These are phyloP conservation scores for Callinectes sapidus DNA, from an alignment of 2,888 invertebrate species.

Conservation along the genomic window DNA sequence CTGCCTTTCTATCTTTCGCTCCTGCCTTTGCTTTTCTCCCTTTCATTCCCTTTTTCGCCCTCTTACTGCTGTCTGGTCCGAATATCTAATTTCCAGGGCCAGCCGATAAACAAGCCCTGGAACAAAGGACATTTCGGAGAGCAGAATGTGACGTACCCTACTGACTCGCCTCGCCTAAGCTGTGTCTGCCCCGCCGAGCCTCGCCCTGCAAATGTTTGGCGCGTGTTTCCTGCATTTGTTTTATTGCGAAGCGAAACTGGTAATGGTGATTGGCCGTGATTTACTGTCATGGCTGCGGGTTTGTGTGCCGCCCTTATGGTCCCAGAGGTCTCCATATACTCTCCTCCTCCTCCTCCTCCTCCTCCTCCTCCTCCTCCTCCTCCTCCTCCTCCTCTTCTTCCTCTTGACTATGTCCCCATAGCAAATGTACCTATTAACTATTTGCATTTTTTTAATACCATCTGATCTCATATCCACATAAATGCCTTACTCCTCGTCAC, in stretches of 20 bases:
- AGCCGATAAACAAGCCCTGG: neutral
- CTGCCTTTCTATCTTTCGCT: slow-evolving; percentile 6
- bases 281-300: neutral
- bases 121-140: neutral
- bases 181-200: neutral
- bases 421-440: neutral
- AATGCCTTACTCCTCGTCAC: too few species aligned
- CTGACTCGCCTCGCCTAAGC: neutral
- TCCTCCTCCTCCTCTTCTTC: too few species aligned
- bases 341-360: too few species aligned
- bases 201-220: neutral
- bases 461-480: neutral
- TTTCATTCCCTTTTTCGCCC: neutral
- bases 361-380: too few species aligned
- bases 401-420: neutral
- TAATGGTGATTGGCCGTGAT: slow-evolving; percentile 18
- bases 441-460: neutral
- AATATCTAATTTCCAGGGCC: slow-evolving; percentile 28
- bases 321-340: neutral
- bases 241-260: slow-evolving; percentile 10
- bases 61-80: slow-evolving; percentile 1
- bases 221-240: slow-evolving; percentile 26
- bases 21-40: neutral
- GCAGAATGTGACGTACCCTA: slow-evolving; percentile 21
- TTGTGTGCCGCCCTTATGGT: neutral